Evolutionary conservation across 2,113 vertebrate genomes (phyloP).

Genomic region (Carettochelys insculpta): DNA sequence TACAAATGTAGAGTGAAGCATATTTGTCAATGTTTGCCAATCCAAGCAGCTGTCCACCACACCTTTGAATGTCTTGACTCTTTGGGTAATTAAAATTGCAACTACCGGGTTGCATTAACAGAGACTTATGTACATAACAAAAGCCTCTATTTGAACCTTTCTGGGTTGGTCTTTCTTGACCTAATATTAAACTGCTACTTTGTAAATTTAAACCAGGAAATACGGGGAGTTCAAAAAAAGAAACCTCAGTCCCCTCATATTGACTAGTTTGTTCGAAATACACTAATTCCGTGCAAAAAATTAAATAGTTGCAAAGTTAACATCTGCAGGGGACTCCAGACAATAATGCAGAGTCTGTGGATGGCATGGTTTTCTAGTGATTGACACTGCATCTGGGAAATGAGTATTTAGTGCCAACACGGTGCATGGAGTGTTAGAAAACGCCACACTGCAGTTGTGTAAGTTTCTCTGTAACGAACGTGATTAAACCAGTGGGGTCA

Average conservation of each 20-base stretch:
- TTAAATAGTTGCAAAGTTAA: neutral
- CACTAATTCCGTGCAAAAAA: neutral
- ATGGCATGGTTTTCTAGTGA: neutral
- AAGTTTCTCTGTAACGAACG: neutral
- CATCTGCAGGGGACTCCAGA: neutral
- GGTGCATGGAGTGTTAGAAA: neutral
- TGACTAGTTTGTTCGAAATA: neutral
- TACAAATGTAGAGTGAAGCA: neutral
- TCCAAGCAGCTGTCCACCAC: neutral
- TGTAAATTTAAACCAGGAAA: neutral
- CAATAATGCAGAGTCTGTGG: neutral
- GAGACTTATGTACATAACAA: neutral
- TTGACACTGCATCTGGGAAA: neutral
- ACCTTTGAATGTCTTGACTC: neutral
- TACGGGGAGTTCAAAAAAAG: neutral
- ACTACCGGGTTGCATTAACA: neutral
- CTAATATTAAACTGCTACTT: neutral
- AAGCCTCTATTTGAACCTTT: neutral
- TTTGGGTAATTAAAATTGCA: neutral
- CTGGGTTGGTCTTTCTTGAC: neutral
- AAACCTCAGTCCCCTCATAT: neutral
- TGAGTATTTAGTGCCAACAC: neutral
- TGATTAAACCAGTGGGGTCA: neutral
- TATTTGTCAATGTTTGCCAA: neutral
- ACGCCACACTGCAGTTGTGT: neutral